A percentile compares a stretch with the other conserved stretches of the same genome.
Conservation (phyloP, 2,113 vertebrate genomes). For the Anseranas semipalmata region DNA sequence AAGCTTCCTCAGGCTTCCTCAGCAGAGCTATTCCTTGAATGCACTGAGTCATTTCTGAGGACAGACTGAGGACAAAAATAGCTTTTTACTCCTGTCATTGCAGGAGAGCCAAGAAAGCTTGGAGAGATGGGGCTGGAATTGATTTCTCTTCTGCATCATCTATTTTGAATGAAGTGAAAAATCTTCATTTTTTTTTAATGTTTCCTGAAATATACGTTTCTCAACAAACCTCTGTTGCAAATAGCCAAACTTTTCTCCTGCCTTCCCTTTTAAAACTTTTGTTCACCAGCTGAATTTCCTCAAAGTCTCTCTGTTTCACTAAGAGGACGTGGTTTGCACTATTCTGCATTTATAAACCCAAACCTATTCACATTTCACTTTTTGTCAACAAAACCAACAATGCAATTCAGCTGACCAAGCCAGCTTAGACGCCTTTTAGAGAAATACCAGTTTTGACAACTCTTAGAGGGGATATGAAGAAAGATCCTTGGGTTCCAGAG, state of each 20-base stretch:
- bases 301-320: background rate
- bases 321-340: background rate
- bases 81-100: background rate
- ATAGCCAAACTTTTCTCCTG: background rate
- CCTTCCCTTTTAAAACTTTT: background rate
- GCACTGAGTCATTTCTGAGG: constrained; percentile 1
- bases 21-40: background rate
- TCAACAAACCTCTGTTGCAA: background rate
- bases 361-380: background rate
- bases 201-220: background rate
- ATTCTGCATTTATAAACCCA: background rate
- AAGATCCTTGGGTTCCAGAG: background rate
- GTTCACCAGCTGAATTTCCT: background rate
- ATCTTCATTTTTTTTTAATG: background rate
- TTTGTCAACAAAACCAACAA: background rate
- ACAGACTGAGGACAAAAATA: background rate
- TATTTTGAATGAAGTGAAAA: background rate
- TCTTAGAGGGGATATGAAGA: background rate
- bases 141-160: background rate
- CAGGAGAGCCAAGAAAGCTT: background rate
- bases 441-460: background rate
- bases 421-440: background rate
- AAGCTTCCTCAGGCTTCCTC: background rate
- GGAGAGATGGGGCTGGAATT: background rate
- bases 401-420: background rate